A percentile compares a stretch with the other conserved stretches of the same genome.
Conservation (phyloP, 37 sponge, comb jelly and placozoan species). For the Halichondria panicea region DNA sequence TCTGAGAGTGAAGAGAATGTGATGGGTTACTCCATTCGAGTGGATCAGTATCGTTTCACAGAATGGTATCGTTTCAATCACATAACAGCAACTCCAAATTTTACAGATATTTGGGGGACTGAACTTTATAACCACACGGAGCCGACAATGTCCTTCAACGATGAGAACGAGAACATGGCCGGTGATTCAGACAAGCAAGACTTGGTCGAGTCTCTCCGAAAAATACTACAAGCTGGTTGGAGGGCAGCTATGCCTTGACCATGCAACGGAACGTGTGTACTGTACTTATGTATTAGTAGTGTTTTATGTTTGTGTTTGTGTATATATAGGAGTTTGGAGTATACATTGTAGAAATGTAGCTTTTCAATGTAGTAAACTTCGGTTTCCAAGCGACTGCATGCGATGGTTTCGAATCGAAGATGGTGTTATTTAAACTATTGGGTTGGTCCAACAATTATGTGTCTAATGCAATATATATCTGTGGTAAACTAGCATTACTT, state of each 20-base stretch:
- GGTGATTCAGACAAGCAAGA: background rate
- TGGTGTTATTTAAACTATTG: background rate
- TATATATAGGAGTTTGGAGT: too few species aligned
- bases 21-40: slow-evolving; percentile 52
- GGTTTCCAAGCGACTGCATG: slow-evolving; percentile 13
- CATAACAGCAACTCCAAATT: slow-evolving; percentile 2
- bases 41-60: slow-evolving; percentile 42
- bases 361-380: too few species aligned
- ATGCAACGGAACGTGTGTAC: too few species aligned
- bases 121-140: slow-evolving; percentile 45
- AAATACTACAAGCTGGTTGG: slow-evolving; percentile 38
- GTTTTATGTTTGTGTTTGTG: too few species aligned
- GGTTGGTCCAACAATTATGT: too few species aligned
- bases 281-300: too few species aligned
- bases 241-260: slow-evolving; percentile 16
- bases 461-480: too few species aligned
- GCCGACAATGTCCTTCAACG: slow-evolving; percentile 13
- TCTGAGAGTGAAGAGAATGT: slow-evolving; percentile 18
- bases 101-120: slow-evolving; percentile 10
- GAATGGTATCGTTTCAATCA: slow-evolving; percentile 40
- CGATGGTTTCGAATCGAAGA: background rate
- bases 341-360: too few species aligned
- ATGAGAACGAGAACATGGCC: slow-evolving; percentile 38
- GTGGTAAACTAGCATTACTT: too few species aligned
- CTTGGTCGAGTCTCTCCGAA: slow-evolving; percentile 1